phyloP scores from a whole-genome alignment of 2,797 vertebrate genomes.

The Spinus olivaceus region DNA sequence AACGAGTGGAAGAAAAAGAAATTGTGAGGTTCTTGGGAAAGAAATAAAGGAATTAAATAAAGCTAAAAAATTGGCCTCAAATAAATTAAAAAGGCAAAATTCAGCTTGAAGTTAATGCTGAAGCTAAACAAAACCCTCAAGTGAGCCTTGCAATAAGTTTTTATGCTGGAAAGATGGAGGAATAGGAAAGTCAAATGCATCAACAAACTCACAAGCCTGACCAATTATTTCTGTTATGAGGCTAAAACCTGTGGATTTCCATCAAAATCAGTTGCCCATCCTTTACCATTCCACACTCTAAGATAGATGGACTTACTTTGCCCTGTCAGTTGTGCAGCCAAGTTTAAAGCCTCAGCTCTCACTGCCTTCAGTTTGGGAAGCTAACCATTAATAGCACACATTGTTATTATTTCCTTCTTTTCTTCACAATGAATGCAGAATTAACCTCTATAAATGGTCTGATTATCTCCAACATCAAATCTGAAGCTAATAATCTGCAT shows the following conservation, averaged over 20 bases:
- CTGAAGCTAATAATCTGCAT: not conserved
- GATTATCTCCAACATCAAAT: not conserved
- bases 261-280: not conserved
- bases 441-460: not conserved
- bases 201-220: not conserved
- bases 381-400: not conserved
- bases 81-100: not conserved
- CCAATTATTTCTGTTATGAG: not conserved
- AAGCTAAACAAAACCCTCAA: not conserved
- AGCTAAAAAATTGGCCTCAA: not conserved
- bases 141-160: not conserved
- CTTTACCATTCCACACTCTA: not conserved
- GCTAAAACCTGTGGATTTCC: not conserved
- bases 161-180: accelerated
- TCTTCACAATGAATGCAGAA: not conserved
- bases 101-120: not conserved
- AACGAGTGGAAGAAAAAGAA: not conserved
- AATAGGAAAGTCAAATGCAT: not conserved
- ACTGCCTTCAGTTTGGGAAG: not conserved
- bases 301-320: not conserved
- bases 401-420: not conserved
- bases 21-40: not conserved
- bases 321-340: not conserved
- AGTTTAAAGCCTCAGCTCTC: not conserved
- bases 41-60: not conserved